phyloP scores from a whole-genome alignment of 2,888 invertebrate species.

The Leptinotarsa rubiginosa region DNA sequence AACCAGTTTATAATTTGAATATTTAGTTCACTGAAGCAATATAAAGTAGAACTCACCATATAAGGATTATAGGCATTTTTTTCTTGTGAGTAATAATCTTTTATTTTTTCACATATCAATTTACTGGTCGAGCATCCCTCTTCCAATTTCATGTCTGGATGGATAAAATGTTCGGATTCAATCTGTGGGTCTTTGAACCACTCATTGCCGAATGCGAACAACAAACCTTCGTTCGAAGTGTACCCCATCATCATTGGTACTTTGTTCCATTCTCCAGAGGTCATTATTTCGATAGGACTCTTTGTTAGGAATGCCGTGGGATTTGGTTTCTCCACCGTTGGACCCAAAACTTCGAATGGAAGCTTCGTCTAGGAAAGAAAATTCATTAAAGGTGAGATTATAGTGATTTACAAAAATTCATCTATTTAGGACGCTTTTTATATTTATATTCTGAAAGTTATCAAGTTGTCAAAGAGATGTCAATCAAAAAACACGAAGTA shows the following conservation, averaged over 20 bases:
- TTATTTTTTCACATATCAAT: background rate
- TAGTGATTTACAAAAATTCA: too few species aligned
- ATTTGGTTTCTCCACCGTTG: constrained; percentile 34
- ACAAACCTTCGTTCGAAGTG: constrained; percentile 24
- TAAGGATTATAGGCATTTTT: background rate
- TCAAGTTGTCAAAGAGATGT: too few species aligned
- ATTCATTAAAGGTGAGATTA: background rate
- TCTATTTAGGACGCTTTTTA: too few species aligned
- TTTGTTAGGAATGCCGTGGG: constrained; percentile 41
- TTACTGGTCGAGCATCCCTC: background rate
- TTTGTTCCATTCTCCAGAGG: constrained; percentile 44
- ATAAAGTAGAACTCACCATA: background rate
- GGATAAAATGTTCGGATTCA: background rate
- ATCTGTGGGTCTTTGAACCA: background rate
- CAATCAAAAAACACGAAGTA: too few species aligned
- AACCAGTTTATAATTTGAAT: background rate
- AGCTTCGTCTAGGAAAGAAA: constrained; percentile 1
- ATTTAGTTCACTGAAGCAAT: background rate
- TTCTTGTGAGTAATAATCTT: background rate
- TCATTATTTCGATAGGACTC: constrained; percentile 45
- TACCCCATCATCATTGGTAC: constrained; percentile 49
- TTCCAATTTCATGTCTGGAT: background rate
- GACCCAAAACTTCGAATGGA: constrained; percentile 21
- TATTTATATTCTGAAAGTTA: too few species aligned
- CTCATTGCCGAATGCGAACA: background rate